phyloP scores from a whole-genome alignment of 2,113 vertebrate genomes.

The Lasiurus cinereus region DNA sequence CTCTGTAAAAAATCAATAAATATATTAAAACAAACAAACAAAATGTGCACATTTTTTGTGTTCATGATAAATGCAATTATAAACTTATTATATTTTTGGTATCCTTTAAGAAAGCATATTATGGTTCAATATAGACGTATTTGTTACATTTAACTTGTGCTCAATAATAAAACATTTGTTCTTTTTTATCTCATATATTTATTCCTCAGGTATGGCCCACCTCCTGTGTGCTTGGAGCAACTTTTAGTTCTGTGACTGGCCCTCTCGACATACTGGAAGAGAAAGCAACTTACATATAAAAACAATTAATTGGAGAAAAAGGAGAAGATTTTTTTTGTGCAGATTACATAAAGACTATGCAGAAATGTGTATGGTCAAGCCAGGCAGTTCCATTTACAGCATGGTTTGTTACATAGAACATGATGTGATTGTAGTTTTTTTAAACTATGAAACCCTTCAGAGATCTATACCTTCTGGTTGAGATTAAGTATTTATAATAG shows the following conservation, averaged over 20 bases:
- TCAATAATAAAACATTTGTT: constrained; percentile 80
- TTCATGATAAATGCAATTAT: constrained; percentile 81
- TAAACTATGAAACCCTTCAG: constrained; percentile 91
- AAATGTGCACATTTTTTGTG: constrained; percentile 86
- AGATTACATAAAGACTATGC: constrained; percentile 87
- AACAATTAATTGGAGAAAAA: constrained; percentile 91
- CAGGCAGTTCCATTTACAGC: constrained; percentile 84
- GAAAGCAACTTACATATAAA: constrained; percentile 98
- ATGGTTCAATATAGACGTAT: constrained; percentile 85
- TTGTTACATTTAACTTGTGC: constrained; percentile 86
- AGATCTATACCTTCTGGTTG: constrained; percentile 88
- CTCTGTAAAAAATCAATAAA: too few relatives aligned
- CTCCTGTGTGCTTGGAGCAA: constrained; percentile 96
- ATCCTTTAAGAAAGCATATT: constrained; percentile 86
- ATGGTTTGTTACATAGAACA: constrained; percentile 73
- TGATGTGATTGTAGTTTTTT: constrained; percentile 87
- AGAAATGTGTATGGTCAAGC: constrained; percentile 84
- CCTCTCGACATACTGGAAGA: constrained; percentile 97
- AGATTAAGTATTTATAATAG: constrained; percentile 85
- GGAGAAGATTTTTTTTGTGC: constrained; percentile 85
- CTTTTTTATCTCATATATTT: constrained; percentile 70
- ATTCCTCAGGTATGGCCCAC: constrained; percentile 95
- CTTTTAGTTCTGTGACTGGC: constrained; percentile 93
- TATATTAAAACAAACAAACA: not conserved
- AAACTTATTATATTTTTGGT: constrained; percentile 84